Base-by-base conservation (phyloP, 2,113 vertebrate species). In the Coracopsis vasa region DNA sequence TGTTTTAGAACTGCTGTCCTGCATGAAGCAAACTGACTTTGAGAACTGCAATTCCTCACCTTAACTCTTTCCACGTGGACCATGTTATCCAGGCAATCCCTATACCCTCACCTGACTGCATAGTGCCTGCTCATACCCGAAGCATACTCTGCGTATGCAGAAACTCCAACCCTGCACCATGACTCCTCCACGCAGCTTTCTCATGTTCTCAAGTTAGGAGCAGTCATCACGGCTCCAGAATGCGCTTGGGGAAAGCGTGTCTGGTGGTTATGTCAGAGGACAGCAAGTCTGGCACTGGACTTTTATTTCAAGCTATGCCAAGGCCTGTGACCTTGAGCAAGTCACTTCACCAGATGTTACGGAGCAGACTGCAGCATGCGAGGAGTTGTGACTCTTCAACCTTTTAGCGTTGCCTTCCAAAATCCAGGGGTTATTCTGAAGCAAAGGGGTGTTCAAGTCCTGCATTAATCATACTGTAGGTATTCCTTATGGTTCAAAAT, bases 291-390 rank as follows among this genome's bases (percentile, higher is more conserved):
- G 93, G 67, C 88, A 90, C 45, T 4, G 1, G 39, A 28, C 65
- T 73, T 73, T 81, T 88, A 83, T 86, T 88, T 82, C 67, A 31
- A 80, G 67, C 19, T 0, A 16, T 58, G 79, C 75, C 92, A 66
- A 79, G 25, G 60, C 69, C 48, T 13, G 85, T 73, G 90, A 96
- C 94, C 96, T 96, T 93, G 74, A 89, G 45, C 77, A 24, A 84
- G 72, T 64, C 69, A 13, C 88, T 94, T 60, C 51, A 21, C 25
- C 56, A 75, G 95, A 66, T 42, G 1, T 23, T 42, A 89, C 74
- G 47, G 94, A 66, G 74, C 54, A 70, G 86, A 51, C 60, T 39
- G 29, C 47, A 42, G 6, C 2, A 21, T 16, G 33, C 29, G 51
- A 67, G 61, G 18, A 67, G 27, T 2, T 53, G 35, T 7, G 82